A percentile compares a stretch with the other conserved stretches of the same genome.
Evolutionary conservation across 1,140 invertebrate genomes (phyloP).

Genomic region (Aphelenchoides avenae): DNA sequence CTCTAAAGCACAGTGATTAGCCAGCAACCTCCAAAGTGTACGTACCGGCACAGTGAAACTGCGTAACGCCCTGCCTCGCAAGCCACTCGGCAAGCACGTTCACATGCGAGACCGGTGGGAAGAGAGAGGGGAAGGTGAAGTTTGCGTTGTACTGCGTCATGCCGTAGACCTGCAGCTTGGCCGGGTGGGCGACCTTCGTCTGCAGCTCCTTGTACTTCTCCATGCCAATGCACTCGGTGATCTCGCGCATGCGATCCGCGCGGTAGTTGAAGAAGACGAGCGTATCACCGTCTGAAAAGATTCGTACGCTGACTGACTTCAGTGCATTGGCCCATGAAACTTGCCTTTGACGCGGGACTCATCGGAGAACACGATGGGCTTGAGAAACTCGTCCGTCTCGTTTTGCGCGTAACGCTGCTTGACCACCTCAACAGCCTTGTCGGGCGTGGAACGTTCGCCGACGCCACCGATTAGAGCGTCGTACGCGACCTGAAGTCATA

Average conservation of each 20-base stretch:
- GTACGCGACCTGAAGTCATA: constrained; percentile 62
- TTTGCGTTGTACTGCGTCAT: constrained; percentile 63
- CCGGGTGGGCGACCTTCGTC: constrained; percentile 55
- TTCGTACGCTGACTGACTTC: too few species aligned
- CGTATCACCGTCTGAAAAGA: constrained; percentile 61
- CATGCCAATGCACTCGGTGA: constrained; percentile 61
- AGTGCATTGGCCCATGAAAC: too few species aligned
- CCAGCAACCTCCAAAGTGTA: constrained; percentile 14
- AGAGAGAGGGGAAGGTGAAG: constrained; percentile 61
- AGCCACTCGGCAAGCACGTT: constrained; percentile 64
- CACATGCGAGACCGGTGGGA: constrained; percentile 60
- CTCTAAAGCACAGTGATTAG: constrained; percentile 42
- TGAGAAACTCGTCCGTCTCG: constrained; percentile 64
- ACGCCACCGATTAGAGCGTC: constrained; percentile 62
- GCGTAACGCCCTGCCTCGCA: constrained; percentile 53
- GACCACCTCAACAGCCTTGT: constrained; percentile 57
- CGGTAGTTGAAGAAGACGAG: constrained; percentile 63
- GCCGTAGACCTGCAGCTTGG: constrained; percentile 44
- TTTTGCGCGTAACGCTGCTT: constrained; percentile 51
- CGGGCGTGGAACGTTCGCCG: constrained; percentile 55
- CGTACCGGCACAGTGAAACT: constrained; percentile 62
- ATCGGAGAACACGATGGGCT: constrained; percentile 61
- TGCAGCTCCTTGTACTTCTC: constrained; percentile 59
- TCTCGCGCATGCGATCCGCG: constrained; percentile 63
- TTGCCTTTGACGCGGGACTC: constrained; percentile 58